A percentile compares a stretch with the other conserved stretches of the same genome.
Evolutionary conservation across 2,113 vertebrate species (phyloP).

Genomic region (Sus scrofa): T2T-Sscrofa CM000820.6:28491001-28491500

Average conservation of each 20-base stretch:
- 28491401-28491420: constrained; percentile 37
- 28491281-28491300: not conserved
- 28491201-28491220: not conserved
- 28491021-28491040: not conserved
- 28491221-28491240: not conserved
- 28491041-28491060: not conserved
- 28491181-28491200: not conserved
- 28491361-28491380: not conserved
- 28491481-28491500: not conserved
- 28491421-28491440: constrained; percentile 9
- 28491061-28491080: not conserved
- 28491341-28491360: not conserved
- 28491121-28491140: not conserved
- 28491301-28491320: not conserved
- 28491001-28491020: not conserved
- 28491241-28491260: not conserved
- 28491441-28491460: constrained; percentile 13
- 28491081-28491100: not conserved
- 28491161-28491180: not conserved
- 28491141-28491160: not conserved
- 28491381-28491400: not conserved
- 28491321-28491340: not conserved
- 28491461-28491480: not conserved
- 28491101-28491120: not conserved
- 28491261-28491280: not conserved